phyloP scores from a whole-genome alignment of 2,797 vertebrate species.

The Phrynocephalus forsythii region DNA sequence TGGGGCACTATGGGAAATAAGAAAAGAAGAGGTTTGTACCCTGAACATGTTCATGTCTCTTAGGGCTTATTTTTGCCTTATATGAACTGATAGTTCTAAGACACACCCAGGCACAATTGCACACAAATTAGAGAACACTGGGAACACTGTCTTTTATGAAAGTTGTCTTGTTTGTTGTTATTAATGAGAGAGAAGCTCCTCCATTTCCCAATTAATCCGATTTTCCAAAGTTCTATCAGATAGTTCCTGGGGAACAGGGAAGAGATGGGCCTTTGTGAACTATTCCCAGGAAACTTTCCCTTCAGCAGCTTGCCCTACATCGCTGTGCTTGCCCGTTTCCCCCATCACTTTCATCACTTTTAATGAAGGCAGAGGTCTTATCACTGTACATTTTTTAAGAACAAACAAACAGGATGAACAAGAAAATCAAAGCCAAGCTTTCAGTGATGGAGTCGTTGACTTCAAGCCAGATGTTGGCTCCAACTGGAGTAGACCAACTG shows the following conservation, averaged over 20 bases:
- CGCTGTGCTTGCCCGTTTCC: background rate
- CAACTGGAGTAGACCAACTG: no score
- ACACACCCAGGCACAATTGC: background rate
- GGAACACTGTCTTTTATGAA: background rate
- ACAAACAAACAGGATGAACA: no score
- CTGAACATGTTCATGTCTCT: background rate
- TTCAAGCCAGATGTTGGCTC: no score
- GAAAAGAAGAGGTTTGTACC: background rate
- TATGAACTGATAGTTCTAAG: background rate
- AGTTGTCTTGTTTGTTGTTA: background rate
- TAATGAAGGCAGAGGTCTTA: background rate
- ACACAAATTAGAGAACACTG: background rate
- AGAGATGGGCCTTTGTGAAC: background rate
- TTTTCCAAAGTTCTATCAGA: background rate
- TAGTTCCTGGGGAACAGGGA: background rate
- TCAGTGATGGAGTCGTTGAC: no score
- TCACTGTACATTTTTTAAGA: background rate
- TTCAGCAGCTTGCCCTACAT: background rate
- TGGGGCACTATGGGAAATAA: no score
- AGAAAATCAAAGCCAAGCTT: no score
- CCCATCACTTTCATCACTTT: background rate
- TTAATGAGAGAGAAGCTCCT: background rate
- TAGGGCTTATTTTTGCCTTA: background rate
- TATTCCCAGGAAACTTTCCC: background rate
- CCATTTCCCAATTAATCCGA: background rate